phyloP scores from a whole-genome alignment of 2,888 invertebrate species.

The Panzeria rudis region DNA sequence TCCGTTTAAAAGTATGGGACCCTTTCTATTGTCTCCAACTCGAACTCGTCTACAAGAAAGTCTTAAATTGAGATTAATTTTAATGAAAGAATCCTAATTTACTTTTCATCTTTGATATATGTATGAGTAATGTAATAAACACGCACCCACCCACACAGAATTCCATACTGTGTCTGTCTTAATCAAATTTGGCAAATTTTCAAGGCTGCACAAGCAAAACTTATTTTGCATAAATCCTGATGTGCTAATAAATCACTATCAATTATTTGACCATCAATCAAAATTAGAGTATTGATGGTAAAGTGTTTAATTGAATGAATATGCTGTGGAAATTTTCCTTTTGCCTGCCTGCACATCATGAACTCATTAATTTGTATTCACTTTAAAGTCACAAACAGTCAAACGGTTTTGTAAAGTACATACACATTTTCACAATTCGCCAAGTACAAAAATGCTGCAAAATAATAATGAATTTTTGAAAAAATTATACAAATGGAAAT shows the following conservation, averaged over 20 bases:
- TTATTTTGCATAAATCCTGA: not conserved
- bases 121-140: not conserved
- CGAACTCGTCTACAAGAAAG: not conserved
- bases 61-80: too few species aligned
- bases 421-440: not conserved
- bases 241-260: constrained; percentile 81
- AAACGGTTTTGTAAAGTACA: not conserved
- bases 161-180: not conserved
- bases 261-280: constrained; percentile 83
- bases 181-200: not conserved
- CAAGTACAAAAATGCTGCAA: not conserved
- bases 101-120: too few species aligned
- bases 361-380: constrained; percentile 30
- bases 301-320: constrained; percentile 80
- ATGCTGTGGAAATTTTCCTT: constrained; percentile 14
- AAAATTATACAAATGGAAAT: not conserved
- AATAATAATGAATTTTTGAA: not conserved
- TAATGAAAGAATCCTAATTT: too few species aligned
- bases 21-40: not conserved
- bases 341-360: constrained; percentile 11
- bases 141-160: not conserved
- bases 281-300: constrained; percentile 78
- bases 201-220: not conserved
- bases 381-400: constrained; percentile 9
- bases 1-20: not conserved